Conservation (phyloP, 1,140 invertebrate species). For the Cyclina sinensis region DNA sequence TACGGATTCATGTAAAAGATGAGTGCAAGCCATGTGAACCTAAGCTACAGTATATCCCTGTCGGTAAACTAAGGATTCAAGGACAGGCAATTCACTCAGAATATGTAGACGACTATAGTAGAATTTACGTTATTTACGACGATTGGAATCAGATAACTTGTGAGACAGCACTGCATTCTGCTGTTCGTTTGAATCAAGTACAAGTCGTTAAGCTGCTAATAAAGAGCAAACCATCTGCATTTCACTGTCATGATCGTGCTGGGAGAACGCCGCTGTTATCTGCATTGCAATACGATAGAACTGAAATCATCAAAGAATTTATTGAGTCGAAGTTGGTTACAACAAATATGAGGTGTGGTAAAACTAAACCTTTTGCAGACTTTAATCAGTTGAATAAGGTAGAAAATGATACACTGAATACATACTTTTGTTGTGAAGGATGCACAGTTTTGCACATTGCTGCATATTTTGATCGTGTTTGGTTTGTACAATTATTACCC, state of each 20-base stretch:
- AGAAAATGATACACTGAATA: not conserved
- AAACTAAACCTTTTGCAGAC: not conserved
- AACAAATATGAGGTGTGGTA: not conserved
- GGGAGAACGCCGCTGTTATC: not conserved
- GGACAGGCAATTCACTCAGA: not conserved
- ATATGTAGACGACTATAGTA: not conserved
- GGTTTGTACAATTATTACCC: not conserved
- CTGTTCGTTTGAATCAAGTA: not conserved
- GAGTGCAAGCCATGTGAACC: not conserved
- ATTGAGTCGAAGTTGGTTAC: not conserved
- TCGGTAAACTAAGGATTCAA: not conserved
- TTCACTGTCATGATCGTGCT: not conserved
- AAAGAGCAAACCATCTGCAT: not conserved
- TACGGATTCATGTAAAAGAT: not conserved
- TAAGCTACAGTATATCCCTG: not conserved
- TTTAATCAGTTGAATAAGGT: not conserved
- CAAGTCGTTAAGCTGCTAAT: not conserved
- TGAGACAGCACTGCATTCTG: not conserved
- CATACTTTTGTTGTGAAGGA: not conserved
- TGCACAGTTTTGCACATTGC: not conserved
- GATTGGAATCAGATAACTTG: not conserved
- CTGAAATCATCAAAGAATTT: not conserved
- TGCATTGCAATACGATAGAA: not conserved
- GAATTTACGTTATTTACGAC: not conserved
- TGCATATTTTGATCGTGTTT: not conserved